Conservation (phyloP, 2,113 vertebrate genomes). For the Chauna torquata region DNA sequence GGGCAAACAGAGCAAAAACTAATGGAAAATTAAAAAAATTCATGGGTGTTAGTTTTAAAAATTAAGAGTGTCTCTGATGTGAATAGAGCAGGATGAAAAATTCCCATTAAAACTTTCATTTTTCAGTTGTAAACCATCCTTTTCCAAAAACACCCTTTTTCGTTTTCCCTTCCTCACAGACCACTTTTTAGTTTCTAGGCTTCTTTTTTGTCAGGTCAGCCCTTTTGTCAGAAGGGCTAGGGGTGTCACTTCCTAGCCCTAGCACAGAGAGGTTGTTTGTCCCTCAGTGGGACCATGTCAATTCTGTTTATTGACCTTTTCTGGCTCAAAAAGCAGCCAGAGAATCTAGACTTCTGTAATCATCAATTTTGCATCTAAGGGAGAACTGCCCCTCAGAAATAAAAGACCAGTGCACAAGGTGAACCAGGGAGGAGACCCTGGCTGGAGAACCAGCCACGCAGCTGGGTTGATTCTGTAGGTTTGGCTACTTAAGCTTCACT, state of each 20-base stretch:
- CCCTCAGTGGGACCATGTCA: not conserved
- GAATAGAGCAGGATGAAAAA: not conserved
- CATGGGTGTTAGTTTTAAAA: not conserved
- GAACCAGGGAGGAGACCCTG: not conserved
- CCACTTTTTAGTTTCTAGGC: not conserved
- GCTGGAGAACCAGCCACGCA: not conserved
- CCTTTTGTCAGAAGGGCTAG: too few species aligned
- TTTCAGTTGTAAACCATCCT: not conserved
- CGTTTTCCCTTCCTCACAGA: not conserved
- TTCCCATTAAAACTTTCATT: not conserved
- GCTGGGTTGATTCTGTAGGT: not conserved
- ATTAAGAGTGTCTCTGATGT: not conserved
- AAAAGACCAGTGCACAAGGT: not conserved
- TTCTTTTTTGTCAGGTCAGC: not conserved
- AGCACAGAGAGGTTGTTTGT: not conserved
- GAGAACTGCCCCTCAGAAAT: fast-evolving
- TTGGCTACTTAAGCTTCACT: not conserved
- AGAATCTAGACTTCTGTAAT: not conserved
- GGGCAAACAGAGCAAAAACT: not conserved
- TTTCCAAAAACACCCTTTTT: too few species aligned
- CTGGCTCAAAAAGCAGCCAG: not conserved
- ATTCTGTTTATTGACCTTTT: not conserved
- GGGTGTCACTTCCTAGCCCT: not conserved
- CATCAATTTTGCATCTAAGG: fast-evolving
- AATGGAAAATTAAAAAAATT: not conserved